Base-by-base conservation (phyloP, 2,113 vertebrate genomes). In the Arizona elegans region DNA sequence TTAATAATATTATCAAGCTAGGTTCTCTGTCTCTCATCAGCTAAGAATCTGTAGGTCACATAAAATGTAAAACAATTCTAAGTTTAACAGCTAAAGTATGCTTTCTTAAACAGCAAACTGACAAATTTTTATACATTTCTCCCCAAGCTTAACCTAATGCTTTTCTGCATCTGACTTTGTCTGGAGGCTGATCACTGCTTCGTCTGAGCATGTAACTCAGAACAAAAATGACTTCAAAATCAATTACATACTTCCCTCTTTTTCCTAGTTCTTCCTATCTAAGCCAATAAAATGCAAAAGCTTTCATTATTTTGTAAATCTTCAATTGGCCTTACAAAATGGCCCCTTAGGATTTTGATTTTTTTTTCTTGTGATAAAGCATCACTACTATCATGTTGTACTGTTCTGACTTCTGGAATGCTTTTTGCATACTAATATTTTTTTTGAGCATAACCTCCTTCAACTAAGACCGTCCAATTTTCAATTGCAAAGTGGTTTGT, bases 401-500 rank as follows among this genome's bases (percentile, higher is more conserved):
- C 0, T 53, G 10, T 43, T 56, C 12, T 88, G 56, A 81, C 10
- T 53, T 87, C 55, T 13, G 29, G 2, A 21, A 11, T 12, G 29
- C 43, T 15, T 33, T 43, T 29, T 1, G n/a, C 24, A 13, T 47
- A 23, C 4, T 65, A 65, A 65, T 65, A 33, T 75, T 19, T 33
- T 75, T 75, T n/a, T 33, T 90, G 56, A 19, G 21, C 19, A 52
- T 86, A 11, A 70, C 10, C 90, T 1, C 54, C 65, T 75, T 75
- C 62, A 8, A 11, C 33, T 56, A 33, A 23, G 11, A 0, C 87
- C n/a, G 9, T 11, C 53, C 62, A 3, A 0, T 38, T 26, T 0
- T 15, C 0, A 54, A 1, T 0, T 12, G 21, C 0, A 24, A 0
- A 53, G 93, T 0, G 19, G 2, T 5, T 81, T 43, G 0, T 90